Conservation (phyloP, 2,888 invertebrate species). For the Drosophila sordidula region DNA sequence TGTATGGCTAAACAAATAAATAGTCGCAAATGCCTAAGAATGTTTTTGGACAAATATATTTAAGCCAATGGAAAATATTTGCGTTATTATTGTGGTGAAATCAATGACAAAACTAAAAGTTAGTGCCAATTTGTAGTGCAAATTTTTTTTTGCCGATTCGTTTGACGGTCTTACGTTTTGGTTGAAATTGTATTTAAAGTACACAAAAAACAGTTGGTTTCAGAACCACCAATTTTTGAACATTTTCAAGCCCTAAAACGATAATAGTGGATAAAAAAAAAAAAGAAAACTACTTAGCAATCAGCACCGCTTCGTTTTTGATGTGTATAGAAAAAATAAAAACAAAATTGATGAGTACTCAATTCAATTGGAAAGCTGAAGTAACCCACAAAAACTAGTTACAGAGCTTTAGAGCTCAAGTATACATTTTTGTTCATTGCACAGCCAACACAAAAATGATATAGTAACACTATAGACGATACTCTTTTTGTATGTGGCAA, state of each 20-base stretch:
- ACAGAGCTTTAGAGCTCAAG: constrained; percentile 27
- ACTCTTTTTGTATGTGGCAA: constrained; percentile 29
- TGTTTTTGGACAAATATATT: constrained; percentile 78
- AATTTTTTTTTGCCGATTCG: constrained; percentile 71
- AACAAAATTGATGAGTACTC: constrained; percentile 34
- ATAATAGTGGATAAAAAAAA: constrained; percentile 22
- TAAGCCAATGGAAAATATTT: constrained; percentile 61
- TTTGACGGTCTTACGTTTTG: constrained; percentile 25
- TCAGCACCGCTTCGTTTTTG: constrained; percentile 62
- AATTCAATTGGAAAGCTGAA: constrained; percentile 38
- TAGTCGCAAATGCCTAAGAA: constrained; percentile 56
- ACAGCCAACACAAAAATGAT: constrained; percentile 33
- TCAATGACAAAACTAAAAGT: constrained; percentile 50
- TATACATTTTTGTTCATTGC: constrained; percentile 36
- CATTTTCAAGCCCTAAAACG: constrained; percentile 58
- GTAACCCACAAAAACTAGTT: constrained; percentile 45
- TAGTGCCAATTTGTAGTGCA: constrained; percentile 82
- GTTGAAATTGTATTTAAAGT: constrained; percentile 35
- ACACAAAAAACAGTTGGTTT: constrained; percentile 70
- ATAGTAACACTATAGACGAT: constrained; percentile 14
- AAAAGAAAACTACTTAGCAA: constrained; percentile 34
- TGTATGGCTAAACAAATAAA: constrained; percentile 42
- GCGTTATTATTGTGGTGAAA: constrained; percentile 68
- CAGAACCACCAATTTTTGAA: constrained; percentile 80
- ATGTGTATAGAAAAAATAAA: constrained; percentile 43